phyloP scores from a whole-genome alignment of 2,113 vertebrate genomes.

The Oreochromis spilurus region DNA sequence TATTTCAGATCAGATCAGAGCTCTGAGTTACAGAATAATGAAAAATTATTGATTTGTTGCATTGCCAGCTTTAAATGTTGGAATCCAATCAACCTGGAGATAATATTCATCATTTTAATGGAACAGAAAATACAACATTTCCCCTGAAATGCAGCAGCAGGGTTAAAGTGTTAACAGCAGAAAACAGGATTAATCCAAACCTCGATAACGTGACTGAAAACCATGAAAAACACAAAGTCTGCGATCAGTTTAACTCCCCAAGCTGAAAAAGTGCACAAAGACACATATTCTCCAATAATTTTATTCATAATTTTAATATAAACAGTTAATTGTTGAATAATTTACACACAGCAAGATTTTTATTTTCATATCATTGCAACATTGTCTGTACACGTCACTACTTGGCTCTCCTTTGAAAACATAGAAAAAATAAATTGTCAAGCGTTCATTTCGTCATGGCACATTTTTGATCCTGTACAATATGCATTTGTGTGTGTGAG shows the following conservation, averaged over 20 bases:
- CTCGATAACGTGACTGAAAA: fast-evolving
- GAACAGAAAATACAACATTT: background rate
- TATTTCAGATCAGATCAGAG: too few species aligned
- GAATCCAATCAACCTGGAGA: background rate
- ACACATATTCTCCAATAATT: slow-evolving; percentile 77
- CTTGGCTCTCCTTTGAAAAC: slow-evolving; percentile 87
- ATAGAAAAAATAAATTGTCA: slow-evolving; percentile 82
- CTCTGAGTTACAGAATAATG: background rate
- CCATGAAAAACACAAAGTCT: background rate
- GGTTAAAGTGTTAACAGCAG: background rate
- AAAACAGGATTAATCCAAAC: background rate
- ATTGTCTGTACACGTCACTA: slow-evolving; percentile 86
- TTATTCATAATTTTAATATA: slow-evolving; percentile 97
- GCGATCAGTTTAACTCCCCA: background rate
- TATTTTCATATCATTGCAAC: slow-evolving; percentile 80
- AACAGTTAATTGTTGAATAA: slow-evolving; percentile 95
- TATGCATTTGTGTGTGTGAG: slow-evolving; percentile 37
- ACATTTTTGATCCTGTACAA: slow-evolving; percentile 79
- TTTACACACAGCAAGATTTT: slow-evolving; percentile 90
- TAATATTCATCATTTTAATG: background rate
- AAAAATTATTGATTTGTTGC: background rate
- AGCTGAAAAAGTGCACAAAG: slow-evolving; percentile 6
- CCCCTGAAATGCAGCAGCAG: background rate
- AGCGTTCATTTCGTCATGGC: slow-evolving; percentile 74
- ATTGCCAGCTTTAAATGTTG: background rate